Conservation (phyloP, 2,113 vertebrate genomes). For the Cynoglossus semilaevis region DNA sequence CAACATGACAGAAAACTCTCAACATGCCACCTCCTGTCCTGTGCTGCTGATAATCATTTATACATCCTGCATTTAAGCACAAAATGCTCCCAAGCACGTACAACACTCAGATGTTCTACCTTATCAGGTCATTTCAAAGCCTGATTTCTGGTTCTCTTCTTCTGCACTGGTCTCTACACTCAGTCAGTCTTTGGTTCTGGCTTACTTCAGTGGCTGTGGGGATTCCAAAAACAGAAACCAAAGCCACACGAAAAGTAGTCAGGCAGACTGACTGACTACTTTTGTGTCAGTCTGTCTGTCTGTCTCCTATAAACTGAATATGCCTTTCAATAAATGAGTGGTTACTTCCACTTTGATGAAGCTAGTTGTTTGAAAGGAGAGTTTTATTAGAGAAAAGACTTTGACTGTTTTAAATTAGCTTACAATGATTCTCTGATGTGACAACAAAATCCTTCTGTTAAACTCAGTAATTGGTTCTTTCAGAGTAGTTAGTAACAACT, state of each 20-base stretch:
- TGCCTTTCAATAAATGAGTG: neutral
- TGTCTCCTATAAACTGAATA: neutral
- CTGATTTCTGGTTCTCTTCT: slow-evolving; percentile 1
- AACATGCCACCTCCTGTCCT: neutral
- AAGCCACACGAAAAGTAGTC: neutral
- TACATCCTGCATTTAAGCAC: too few relatives aligned
- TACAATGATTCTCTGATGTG: slow-evolving; percentile 2
- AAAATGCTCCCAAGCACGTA: too few relatives aligned
- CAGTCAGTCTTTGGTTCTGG: neutral
- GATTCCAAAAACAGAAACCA: neutral
- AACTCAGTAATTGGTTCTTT: neutral
- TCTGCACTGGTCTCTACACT: neutral
- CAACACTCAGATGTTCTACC: neutral
- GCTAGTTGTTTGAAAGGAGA: neutral
- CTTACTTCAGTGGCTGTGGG: neutral
- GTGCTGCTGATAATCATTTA: neutral
- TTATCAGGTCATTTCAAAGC: slow-evolving; percentile 8
- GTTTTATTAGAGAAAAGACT: neutral
- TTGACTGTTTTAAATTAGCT: neutral
- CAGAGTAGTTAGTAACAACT: neutral
- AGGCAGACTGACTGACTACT: neutral
- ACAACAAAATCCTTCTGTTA: slow-evolving; percentile 16
- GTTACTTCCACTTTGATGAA: too few relatives aligned
- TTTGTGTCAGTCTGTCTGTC: neutral
- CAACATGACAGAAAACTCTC: neutral